Evolutionary conservation across 2,888 invertebrate genomes (phyloP), one percentile per base, ranked within the genome.

Genomic region (Antheraea yamamai): DNA sequence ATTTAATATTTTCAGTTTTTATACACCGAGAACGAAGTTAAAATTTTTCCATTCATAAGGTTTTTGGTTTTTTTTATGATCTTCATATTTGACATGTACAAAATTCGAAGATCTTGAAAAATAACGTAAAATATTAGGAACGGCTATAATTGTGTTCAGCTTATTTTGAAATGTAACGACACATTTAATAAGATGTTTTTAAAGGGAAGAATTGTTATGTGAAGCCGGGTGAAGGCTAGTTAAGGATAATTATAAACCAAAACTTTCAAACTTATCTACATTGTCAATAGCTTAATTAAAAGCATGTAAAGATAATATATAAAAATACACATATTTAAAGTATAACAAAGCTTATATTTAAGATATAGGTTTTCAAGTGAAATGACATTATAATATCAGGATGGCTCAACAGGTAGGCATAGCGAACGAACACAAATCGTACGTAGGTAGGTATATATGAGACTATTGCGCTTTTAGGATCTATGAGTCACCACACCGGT

Each of bases 401-500:
- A 39, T 39, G 23, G 39, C n/a, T n/a, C 35, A 70, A 39, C 70
- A 70, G 70, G 70, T 70, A 70, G 70, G 39, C 70, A 39, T 20
- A 70, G 39, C 39, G n/a, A 70, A 20, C 12, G 6, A 18, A 70
- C 39, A 39, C 70, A 70, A 68, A 70, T 39, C n/a, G 70, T 70
- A 39, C 12, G 30, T 66, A 66, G 26, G 30, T 66, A 66, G 26
- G 26, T 70, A n/a, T 39, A 26, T n/a, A n/a, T 68, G 18, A 23
- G n/a, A 39, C 70, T 70, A 70, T 70, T 70, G 70, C 70, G 70
- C 70, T 70, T 70, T 70, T 70, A 75, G 73, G 51, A 61, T 71
- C 58, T 55, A 71, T 80, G 80, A 80, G 75, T 80, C 80, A 79
- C 73, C 70, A 68, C 76, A 79, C 79, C 79, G 79, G 79, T 80